Evolutionary conservation across 2,888 invertebrate genomes (phyloP).

Genomic region (Phasia obesa): DNA sequence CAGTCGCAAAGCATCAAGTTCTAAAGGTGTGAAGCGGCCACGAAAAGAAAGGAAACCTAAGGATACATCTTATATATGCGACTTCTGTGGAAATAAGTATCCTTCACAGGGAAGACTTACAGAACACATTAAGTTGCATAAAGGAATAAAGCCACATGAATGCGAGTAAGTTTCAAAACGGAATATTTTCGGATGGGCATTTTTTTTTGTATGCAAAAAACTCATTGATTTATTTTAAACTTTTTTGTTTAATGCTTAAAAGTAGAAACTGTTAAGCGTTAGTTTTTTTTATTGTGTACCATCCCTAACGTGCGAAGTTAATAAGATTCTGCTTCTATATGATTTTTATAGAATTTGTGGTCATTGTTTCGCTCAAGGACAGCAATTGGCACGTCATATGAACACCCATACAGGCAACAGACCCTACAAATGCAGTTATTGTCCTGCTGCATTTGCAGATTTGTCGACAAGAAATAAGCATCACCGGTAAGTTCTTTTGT

Average conservation of each 20-base stretch:
- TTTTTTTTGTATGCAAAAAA: too few species aligned
- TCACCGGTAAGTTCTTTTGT: constrained; percentile 77
- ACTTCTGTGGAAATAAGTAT: constrained; percentile 82
- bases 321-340: neutral
- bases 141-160: constrained; percentile 80
- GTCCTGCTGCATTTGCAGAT: constrained; percentile 82
- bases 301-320: too few species aligned
- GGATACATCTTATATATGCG: constrained; percentile 79
- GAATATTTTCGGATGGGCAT: neutral
- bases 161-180: constrained; percentile 78
- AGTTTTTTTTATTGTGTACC: neutral
- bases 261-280: neutral
- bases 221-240: too few species aligned
- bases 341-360: constrained; percentile 78
- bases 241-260: too few species aligned
- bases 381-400: constrained; percentile 82
- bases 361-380: constrained; percentile 80
- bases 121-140: constrained; percentile 81
- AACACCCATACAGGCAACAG: constrained; percentile 82
- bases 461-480: constrained; percentile 82
- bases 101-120: constrained; percentile 80
- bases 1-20: constrained; percentile 71
- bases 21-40: constrained; percentile 70
- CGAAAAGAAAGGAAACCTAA: constrained; percentile 73
- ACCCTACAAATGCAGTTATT: constrained; percentile 81